These are phyloP conservation scores for Agrotis exclamationis DNA, from an alignment of 2,888 invertebrate genomes.

Conservation along the genomic window DNA sequence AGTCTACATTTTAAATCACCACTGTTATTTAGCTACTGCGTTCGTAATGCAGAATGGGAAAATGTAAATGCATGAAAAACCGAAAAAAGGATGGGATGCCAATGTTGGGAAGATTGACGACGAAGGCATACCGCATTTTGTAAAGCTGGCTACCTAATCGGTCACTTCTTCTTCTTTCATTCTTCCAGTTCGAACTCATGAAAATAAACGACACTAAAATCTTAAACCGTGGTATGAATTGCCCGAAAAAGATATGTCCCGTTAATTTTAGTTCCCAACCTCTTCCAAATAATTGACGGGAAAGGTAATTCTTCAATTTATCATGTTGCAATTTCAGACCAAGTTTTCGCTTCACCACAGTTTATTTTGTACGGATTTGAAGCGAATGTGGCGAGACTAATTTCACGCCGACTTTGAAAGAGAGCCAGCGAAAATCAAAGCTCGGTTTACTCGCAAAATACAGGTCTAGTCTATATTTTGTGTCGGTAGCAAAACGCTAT, in stretches of 20 bases:
- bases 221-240: too few relatives aligned
- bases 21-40: too few relatives aligned
- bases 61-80: background rate
- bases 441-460: slow-evolving; percentile 66
- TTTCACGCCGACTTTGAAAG: slow-evolving; percentile 78
- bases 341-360: slow-evolving; percentile 58
- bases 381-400: slow-evolving; percentile 73
- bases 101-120: background rate
- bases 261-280: background rate
- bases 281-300: slow-evolving; percentile 4
- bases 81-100: background rate
- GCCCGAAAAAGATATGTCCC: background rate
- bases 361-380: slow-evolving; percentile 69
- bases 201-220: background rate
- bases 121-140: too few relatives aligned
- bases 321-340: slow-evolving; percentile 27
- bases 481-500: slow-evolving; percentile 54
- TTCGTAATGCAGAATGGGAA: too few relatives aligned
- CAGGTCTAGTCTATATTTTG: slow-evolving; percentile 63
- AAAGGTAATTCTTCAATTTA: background rate
- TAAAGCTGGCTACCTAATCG: background rate
- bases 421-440: slow-evolving; percentile 74
- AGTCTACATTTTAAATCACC: too few relatives aligned
- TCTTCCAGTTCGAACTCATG: background rate
- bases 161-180: background rate